Conservation (phyloP, 1,140 invertebrate genomes). For the Subanguina moxae region DNA sequence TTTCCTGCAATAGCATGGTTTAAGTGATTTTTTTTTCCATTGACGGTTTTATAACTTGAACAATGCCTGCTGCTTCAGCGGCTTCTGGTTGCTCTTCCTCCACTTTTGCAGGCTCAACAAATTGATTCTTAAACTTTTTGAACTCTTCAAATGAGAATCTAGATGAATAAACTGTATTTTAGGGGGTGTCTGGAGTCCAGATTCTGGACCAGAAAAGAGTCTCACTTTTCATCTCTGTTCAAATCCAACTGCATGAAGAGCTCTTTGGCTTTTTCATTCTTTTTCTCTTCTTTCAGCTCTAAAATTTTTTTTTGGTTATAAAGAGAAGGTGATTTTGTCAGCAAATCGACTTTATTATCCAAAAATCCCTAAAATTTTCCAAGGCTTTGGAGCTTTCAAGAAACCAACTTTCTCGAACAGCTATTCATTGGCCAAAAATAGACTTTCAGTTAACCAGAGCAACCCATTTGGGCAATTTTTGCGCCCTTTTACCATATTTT, state of each 20-base stretch:
- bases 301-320: neutral
- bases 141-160: constrained; percentile 75
- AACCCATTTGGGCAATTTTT: too few relatives aligned
- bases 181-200: constrained; percentile 2
- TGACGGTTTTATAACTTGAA: constrained; percentile 44
- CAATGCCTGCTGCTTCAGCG: neutral
- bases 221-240: constrained; percentile 69
- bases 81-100: neutral
- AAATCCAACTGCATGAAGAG: constrained; percentile 74
- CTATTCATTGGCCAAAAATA: too few relatives aligned
- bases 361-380: too few relatives aligned
- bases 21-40: constrained; percentile 49
- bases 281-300: constrained; percentile 57
- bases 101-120: neutral
- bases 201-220: constrained; percentile 18
- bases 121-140: constrained; percentile 60
- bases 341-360: too few relatives aligned
- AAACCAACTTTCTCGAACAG: too few relatives aligned
- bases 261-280: constrained; percentile 66
- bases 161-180: constrained; percentile 24
- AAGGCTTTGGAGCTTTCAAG: too few relatives aligned
- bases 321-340: too few relatives aligned
- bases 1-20: neutral
- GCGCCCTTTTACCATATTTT: too few relatives aligned
- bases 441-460: too few relatives aligned